Base-by-base conservation (phyloP, 1,140 invertebrate species). In the Drosophila orosa region DNA sequence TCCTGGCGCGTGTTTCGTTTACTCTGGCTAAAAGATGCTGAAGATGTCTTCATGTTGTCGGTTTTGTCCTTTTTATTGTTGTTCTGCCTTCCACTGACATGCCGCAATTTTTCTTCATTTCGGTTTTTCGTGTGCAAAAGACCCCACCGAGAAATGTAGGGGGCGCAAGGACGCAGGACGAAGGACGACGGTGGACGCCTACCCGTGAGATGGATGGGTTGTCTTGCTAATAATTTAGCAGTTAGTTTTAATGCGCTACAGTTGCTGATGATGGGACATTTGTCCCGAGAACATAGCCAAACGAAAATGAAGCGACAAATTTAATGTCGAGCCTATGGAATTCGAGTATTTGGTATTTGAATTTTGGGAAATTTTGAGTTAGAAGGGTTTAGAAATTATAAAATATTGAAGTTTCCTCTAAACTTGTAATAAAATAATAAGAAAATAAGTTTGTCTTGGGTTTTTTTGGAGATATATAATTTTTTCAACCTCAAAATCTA, bases 81-180 rank as follows among this genome's bases (percentile, higher is more conserved):
- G 83, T 79, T 77, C 76, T 89, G 84, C 80, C 84, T 89, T 73
- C 59, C 68, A 80, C 83, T 89, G 83, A 89, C 83, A 83, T 67
- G 75, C 83, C 79, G 84, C 79, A 87, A 89, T 87, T 87, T 87
- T 83, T 87, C 83, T 87, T 89, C 84, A 89, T 87, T 87, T 86
- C 67, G 61, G 61, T 42, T 74, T 74, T 69, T 61, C 74, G 63
- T 67, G 56, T 75, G 56, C 74, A 59, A 76, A 76, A 55, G 45
- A 31, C 63, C 56, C 47, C 61, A 27, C 52, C 39, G 42, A 55
- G 60, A 5, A 33, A 35, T 7, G 4, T 33, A 48, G 25, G 45
- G 45, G 19, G 25, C 40, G 25, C 12, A 19, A 27, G 31, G 31
- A 52, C 31, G 29, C 55, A 39, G 50, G 50, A 52, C 31, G 29